Conservation (phyloP, 2,113 vertebrate genomes). For the Cephalopterus ornatus region DNA sequence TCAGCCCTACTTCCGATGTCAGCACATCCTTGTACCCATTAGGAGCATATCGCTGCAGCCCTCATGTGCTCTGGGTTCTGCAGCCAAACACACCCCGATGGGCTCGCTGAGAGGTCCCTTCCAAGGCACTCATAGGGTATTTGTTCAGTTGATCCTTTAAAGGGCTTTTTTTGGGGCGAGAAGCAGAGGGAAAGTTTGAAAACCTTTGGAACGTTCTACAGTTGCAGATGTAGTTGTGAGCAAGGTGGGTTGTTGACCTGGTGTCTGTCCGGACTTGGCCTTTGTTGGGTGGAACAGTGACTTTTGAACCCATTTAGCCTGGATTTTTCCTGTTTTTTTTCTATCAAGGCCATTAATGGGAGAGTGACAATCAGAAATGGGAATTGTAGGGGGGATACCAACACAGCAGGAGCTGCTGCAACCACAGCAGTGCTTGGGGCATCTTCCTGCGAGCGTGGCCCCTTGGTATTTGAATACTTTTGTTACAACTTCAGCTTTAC, state of each 20-base stretch:
- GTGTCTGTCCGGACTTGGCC: background rate
- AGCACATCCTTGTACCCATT: conserved; percentile 80
- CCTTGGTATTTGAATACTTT: background rate
- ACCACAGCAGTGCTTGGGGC: background rate
- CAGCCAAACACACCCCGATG: conserved; percentile 40
- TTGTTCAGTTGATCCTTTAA: conserved; percentile 5
- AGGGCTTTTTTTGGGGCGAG: background rate
- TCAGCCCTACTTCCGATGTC: conserved; percentile 78
- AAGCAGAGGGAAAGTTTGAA: background rate
- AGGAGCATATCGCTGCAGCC: conserved; percentile 64
- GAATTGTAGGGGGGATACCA: too few relatives aligned
- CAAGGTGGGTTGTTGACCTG: background rate
- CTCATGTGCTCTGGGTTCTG: conserved; percentile 27
- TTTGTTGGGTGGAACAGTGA: background rate
- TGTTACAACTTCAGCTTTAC: background rate
- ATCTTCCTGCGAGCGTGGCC: background rate
- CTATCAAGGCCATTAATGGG: background rate
- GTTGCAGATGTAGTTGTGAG: background rate
- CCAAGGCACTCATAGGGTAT: background rate
- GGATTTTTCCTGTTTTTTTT: background rate
- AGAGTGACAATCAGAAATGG: accelerated
- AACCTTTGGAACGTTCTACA: background rate
- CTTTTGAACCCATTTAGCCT: background rate
- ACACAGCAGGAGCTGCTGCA: background rate
- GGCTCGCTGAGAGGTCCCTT: conserved; percentile 1